Evolutionary conservation across 2,113 vertebrate genomes (phyloP).

Genomic region (Halcyon senegalensis): DNA sequence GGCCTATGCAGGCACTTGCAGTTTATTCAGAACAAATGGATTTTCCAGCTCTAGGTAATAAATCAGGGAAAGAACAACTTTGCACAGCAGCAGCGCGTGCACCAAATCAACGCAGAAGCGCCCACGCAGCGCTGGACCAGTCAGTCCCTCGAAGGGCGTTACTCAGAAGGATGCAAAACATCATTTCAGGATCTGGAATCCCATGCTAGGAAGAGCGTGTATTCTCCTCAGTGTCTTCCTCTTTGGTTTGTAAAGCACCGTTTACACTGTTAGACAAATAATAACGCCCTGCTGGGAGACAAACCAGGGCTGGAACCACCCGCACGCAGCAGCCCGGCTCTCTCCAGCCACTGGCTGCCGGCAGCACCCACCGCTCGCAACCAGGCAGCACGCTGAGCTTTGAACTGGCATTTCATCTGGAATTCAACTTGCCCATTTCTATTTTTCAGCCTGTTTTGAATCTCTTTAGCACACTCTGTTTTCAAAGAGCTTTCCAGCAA

Average conservation of each 20-base stretch:
- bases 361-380: rapidly evolving
- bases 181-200: neutral
- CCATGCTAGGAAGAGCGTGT: neutral
- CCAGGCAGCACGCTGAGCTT: neutral
- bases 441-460: neutral
- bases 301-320: neutral
- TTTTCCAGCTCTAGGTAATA: neutral
- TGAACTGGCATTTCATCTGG: neutral
- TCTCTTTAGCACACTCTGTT: neutral
- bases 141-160: neutral
- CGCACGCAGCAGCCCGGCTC: neutral
- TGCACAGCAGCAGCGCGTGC: neutral
- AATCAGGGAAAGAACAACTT: neutral
- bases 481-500: neutral
- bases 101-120: neutral
- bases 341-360: neutral
- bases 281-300: neutral
- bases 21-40: neutral
- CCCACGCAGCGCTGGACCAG: neutral
- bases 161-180: neutral
- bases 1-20: neutral
- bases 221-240: neutral
- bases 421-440: neutral
- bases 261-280: neutral
- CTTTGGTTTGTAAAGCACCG: neutral